Base-by-base conservation (phyloP, 1,140 invertebrate species). In the Rhyzopertha dominica region DNA sequence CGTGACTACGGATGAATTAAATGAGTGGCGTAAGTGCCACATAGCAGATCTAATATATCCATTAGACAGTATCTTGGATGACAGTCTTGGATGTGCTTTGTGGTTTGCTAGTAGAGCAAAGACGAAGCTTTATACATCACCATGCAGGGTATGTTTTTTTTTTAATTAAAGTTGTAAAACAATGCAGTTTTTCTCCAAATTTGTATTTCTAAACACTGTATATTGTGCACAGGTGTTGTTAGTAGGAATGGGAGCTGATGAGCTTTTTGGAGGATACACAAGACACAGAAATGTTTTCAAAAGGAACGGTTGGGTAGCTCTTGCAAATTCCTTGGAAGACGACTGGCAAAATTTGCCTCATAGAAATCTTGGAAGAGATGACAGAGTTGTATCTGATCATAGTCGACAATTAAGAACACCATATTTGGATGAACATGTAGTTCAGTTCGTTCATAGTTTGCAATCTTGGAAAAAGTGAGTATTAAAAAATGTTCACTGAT, bases 231-330 rank as follows among this genome's bases (percentile, higher is more conserved):
- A 87, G 83, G 77, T 95, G n/a, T 66, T 95, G 36, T 67, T 97
- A 31, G 69, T 90, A 58, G 95, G 95, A 18, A 91, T 90, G 74
- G 95, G 95, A 10, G 94, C 95, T 13, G 96, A 99, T 79, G 96
- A 99, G 75, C 76, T 96, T 57, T 85, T 98, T 60, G 94, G 87
- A 35, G 95, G 95, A 2, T 99, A 99, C 61, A 84, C 80, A 31
- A 78, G 92, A 51, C 92, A 97, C 61, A 75, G 90, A 51, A 84
- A 79, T 47, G 78, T 77, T 28, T 84, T 82, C 40, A 80, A 77
- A 54, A 72, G 74, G 10, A 63, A 69, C 22, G 82, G 81, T 1
- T 92, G 84, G 82, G 8, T 50, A 31, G 79, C 74, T 9, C 63
- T 95, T 25, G 29, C 63, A 72, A 65, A 78, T 25, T 86, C 93